Evolutionary conservation across 2,888 invertebrate genomes (phyloP).

Genomic region (Merodon equestris): DNA sequence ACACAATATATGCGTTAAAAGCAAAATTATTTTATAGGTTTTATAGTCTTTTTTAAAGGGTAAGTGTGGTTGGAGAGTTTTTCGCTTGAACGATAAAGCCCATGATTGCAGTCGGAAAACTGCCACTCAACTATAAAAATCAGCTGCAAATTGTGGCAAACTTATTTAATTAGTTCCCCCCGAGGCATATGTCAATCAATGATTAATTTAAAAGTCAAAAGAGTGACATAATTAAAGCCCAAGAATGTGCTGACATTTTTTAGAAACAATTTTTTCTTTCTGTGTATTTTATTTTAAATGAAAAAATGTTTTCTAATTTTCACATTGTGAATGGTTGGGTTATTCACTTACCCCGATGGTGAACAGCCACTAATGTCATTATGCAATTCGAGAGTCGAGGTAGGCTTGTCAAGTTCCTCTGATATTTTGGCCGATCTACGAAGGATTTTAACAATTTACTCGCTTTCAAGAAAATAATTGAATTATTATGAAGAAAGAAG

Average conservation of each 20-base stretch:
- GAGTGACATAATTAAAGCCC: no score
- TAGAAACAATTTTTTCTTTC: no score
- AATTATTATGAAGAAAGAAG: slow-evolving; percentile 42
- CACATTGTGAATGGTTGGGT: no score
- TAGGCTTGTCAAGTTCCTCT: no score
- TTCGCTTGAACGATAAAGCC: background rate
- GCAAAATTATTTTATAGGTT: slow-evolving; percentile 4
- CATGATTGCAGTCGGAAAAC: no score
- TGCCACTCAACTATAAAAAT: no score
- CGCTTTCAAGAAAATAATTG: slow-evolving; percentile 1
- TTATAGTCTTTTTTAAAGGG: background rate
- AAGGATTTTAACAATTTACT: background rate
- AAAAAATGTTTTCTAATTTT: no score
- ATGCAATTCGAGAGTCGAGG: slow-evolving; percentile 61
- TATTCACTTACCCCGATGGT: background rate
- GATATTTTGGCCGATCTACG: background rate
- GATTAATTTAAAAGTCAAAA: no score
- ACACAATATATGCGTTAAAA: slow-evolving; percentile 42
- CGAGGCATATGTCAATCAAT: no score
- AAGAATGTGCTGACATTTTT: no score
- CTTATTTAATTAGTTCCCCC: background rate
- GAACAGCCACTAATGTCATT: slow-evolving; percentile 20
- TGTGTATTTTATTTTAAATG: no score
- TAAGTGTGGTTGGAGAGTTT: background rate
- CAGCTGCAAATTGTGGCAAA: no score